phyloP scores from a whole-genome alignment of 2,113 vertebrate genomes.

The Euleptes europaea region DNA sequence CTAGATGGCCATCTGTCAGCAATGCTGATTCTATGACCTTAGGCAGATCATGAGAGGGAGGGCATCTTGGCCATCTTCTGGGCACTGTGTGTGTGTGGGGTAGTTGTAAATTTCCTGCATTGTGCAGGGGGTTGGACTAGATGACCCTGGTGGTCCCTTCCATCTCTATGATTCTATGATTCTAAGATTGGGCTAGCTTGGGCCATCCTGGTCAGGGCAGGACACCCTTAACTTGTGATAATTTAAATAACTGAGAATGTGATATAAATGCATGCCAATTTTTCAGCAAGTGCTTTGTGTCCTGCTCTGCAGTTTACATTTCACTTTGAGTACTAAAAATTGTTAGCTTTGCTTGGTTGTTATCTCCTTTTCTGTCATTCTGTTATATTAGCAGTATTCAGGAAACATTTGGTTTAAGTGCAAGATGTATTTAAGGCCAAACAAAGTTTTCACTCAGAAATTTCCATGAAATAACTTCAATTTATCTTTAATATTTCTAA shows the following conservation, averaged over 20 bases:
- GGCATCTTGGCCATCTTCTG: no score
- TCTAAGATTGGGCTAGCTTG: no score
- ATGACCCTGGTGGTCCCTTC: no score
- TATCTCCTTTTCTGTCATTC: background rate
- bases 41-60: no score
- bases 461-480: background rate
- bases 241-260: background rate
- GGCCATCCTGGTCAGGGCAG: no score
- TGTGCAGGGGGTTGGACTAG: no score
- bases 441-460: background rate
- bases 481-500: background rate
- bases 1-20: no score
- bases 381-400: background rate
- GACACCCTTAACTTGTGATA: background rate
- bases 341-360: background rate
- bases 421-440: background rate
- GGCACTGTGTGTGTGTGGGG: no score
- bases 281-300: background rate
- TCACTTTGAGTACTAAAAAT: background rate
- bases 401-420: background rate
- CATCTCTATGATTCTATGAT: no score
- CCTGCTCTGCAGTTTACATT: background rate
- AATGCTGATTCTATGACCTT: no score
- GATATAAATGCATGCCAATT: background rate
- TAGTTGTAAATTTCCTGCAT: no score